Evolutionary conservation across 2,797 vertebrate genomes (phyloP).

Genomic region (Trematomus bernacchii): DNA sequence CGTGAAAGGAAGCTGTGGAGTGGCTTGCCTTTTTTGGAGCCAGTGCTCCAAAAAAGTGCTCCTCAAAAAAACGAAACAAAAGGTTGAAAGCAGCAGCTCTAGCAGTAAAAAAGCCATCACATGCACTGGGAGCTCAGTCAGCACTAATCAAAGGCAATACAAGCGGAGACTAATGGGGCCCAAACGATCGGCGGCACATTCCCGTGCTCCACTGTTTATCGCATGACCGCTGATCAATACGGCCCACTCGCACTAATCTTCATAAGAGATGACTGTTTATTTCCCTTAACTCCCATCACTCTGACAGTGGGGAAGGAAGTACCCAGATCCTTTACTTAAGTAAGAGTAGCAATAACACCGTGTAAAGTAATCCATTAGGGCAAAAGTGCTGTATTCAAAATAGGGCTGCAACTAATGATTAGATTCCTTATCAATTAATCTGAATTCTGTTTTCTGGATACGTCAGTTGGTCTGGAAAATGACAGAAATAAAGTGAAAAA

Average conservation of each 20-base stretch:
- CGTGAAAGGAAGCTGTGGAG: conserved; percentile 25
- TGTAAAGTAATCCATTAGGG: conserved; percentile 24
- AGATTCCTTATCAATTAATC: no score
- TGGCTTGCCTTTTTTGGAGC: conserved; percentile 34
- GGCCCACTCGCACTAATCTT: conserved; percentile 74
- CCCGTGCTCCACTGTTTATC: conserved; percentile 75
- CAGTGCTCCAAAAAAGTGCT: neutral
- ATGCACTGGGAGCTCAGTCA: conserved; percentile 67
- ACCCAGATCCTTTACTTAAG: conserved; percentile 32
- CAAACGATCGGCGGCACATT: conserved; percentile 73
- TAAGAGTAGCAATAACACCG: conserved; percentile 13
- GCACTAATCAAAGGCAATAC: conserved; percentile 77
- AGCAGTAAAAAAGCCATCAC: conserved; percentile 76
- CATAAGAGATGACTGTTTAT: conserved; percentile 75
- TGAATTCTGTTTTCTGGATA: no score
- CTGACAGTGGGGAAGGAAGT: conserved; percentile 35
- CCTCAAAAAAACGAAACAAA: conserved; percentile 1
- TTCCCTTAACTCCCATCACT: conserved; percentile 70
- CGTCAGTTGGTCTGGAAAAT: no score
- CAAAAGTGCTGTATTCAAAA: neutral
- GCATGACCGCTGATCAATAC: conserved; percentile 79
- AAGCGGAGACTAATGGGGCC: conserved; percentile 75
- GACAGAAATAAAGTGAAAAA: no score
- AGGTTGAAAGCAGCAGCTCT: conserved; percentile 66
- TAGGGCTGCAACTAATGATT: no score